Percentiles rank a stretch among this genome's conserved stretches.
Conservation (phyloP, 2,888 invertebrate species). For the Eumacrocentrus americanus region DNA sequence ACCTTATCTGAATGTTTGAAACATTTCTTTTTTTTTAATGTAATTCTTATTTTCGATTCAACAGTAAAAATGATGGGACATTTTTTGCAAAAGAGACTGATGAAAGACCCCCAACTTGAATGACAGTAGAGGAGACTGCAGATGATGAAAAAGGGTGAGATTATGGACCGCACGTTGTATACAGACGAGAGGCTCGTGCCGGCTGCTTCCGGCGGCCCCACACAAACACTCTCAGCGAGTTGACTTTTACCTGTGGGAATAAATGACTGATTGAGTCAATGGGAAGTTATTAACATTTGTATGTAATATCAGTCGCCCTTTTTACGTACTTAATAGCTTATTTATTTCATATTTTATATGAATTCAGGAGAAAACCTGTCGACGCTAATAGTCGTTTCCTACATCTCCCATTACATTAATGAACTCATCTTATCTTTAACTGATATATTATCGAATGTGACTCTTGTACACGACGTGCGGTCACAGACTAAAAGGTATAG, state of each 20-base stretch:
- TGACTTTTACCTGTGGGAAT: slow-evolving; percentile 1
- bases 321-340: neutral
- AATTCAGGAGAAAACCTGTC: neutral
- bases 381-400: too few species aligned
- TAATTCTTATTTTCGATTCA: too few species aligned
- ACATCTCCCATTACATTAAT: neutral
- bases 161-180: neutral
- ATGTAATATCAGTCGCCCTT: neutral
- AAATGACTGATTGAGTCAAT: neutral
- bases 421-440: neutral
- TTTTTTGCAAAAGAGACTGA: neutral
- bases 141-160: slow-evolving; percentile 30
- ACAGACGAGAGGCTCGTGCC: slow-evolving; percentile 45
- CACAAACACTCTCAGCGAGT: neutral
- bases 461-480: neutral
- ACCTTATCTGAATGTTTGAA: neutral
- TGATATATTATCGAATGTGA: neutral
- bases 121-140: neutral
- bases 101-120: neutral
- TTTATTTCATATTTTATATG: neutral
- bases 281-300: neutral
- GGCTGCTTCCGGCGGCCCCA: slow-evolving; percentile 52
- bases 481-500: neutral
- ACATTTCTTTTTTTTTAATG: neutral
- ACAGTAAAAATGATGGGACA: too few species aligned